Evolutionary conservation across 2,888 invertebrate genomes (phyloP), one percentile per base, ranked within the genome.

Genomic region (Thelaira solivaga): DNA sequence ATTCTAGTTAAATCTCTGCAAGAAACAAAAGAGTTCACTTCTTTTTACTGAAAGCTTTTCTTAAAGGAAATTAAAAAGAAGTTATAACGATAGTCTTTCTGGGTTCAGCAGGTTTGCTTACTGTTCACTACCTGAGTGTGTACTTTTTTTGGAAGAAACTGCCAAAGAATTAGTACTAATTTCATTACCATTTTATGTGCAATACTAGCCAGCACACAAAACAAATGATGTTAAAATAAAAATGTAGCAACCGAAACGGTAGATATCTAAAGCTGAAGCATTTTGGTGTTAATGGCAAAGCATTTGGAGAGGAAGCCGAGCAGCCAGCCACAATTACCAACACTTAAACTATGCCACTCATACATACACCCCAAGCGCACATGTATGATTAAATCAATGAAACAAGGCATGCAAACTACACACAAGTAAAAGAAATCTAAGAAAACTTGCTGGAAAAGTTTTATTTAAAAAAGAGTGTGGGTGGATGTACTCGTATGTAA

Each of bases 241-340:
- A 39, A 11, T n/a, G 10, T 29, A 43, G 16, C 53, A 55, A 7
- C 16, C 11, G 22, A 5, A 24, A 22, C 2, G 11, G n/a, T 53
- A 45, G 31, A 67, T n/a, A n/a, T n/a, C n/a, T n/a, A 20, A 11
- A 13, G 10, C n/a, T 4, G n/a, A 4, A 47, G 20, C 16, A 31
- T 31, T 1, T 53, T 41, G 10, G 10, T 10, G 18, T 41, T 20
- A 18, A 39, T 10, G 2, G 3, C 20, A 20, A 43, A 47, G n/a
- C n/a, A n/a, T n/a, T n/a, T n/a, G 10, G 45, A 22, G 26, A 20
- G 20, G 41, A 34, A 43, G 13, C 0, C 10, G 20, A 26, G 18
- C 62, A 72, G 53, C 47, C n/a, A 39, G 16, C 36, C 36, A 68
- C 74, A 75, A 75, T 68, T 62, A 68, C 67, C 55, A 62, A 55